Conservation (phyloP, 2,113 vertebrate genomes). For the Pagrus major region DNA sequence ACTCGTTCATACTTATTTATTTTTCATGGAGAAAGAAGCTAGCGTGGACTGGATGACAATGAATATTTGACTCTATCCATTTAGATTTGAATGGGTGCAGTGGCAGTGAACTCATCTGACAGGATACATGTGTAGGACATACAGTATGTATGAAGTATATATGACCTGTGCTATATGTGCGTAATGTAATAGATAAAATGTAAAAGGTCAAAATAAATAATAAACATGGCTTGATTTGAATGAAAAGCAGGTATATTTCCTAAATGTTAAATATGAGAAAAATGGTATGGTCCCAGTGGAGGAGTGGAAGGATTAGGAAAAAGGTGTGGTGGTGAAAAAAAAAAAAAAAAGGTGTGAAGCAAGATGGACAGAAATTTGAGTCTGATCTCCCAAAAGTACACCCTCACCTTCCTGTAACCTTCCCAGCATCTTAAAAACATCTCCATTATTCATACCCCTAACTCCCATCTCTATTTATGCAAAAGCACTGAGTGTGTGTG, state of each 20-base stretch:
- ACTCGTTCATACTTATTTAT: conserved; percentile 1
- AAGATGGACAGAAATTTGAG: conserved; percentile 10
- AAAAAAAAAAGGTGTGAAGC: not conserved
- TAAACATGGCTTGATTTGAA: not conserved
- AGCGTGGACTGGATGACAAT: conserved; percentile 10
- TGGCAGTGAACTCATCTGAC: not conserved
- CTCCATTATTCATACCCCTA: conserved; percentile 67
- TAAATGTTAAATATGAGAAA: not conserved
- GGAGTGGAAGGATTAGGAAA: not conserved
- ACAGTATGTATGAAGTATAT: not conserved
- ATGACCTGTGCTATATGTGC: not conserved
- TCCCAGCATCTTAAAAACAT: conserved; percentile 34
- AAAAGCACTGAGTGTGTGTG: not conserved
- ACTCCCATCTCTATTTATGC: conserved; percentile 21
- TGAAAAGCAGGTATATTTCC: not conserved
- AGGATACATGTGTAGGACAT: not conserved
- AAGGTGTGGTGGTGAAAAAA: not conserved
- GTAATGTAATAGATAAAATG: not conserved
- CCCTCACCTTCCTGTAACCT: conserved; percentile 46
- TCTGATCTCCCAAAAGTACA: not conserved
- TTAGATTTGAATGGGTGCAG: not conserved
- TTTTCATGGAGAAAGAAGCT: conserved; percentile 12
- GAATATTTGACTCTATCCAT: conserved; percentile 2
- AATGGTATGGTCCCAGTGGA: not conserved
- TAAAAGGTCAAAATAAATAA: not conserved